Conservation (phyloP, 2,113 vertebrate genomes). For the Lampris incognitus region DNA sequence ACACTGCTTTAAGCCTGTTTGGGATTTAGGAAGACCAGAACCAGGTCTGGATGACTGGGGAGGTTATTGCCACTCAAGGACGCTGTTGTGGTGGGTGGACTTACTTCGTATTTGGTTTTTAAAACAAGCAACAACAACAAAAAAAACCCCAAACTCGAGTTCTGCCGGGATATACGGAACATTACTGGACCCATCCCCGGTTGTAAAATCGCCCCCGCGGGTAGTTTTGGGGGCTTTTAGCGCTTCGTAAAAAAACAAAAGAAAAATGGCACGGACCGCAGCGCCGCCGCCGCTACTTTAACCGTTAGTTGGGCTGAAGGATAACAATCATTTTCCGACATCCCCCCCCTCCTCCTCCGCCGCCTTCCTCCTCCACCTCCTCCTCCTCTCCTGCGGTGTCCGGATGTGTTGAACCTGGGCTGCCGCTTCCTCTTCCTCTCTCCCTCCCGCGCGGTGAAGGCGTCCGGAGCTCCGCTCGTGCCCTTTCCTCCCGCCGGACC, state of each 20-base stretch:
- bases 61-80: constrained; percentile 33
- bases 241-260: neutral
- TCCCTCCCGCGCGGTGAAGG: neutral
- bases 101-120: neutral
- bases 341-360: neutral
- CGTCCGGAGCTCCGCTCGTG: constrained; percentile 40
- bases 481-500: neutral
- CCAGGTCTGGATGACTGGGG: constrained; percentile 12
- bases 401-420: too few species aligned
- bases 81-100: constrained; percentile 24
- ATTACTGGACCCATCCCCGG: constrained; percentile 9
- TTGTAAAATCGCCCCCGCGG: neutral
- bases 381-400: too few species aligned
- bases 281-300: neutral
- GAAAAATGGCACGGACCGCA: neutral
- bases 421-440: too few species aligned
- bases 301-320: neutral
- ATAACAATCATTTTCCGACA: neutral
- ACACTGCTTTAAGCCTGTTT: neutral
- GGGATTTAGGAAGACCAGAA: too few species aligned
- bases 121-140: neutral
- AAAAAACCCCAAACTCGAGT: neutral
- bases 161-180: constrained; percentile 9
- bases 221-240: neutral
- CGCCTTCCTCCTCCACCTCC: too few species aligned